phyloP scores from a whole-genome alignment of 2,797 vertebrate species.

The Calcarius lapponicus region DNA sequence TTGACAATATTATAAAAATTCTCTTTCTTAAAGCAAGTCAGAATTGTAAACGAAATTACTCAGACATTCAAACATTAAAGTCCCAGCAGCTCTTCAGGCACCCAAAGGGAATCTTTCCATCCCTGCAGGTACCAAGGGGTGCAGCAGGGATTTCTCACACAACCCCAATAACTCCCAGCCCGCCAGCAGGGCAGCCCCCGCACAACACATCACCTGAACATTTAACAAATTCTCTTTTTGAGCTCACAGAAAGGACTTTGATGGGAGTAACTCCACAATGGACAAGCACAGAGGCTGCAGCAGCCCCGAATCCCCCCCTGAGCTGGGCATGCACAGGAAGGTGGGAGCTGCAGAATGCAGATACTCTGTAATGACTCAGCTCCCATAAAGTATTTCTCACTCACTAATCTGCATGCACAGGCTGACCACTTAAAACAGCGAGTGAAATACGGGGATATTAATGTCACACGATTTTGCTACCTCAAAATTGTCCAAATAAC shows the following conservation, averaged over 20 bases:
- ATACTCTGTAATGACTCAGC: background rate
- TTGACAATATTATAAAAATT: background rate
- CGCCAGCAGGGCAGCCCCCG: rapidly evolving
- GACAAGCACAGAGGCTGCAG: background rate
- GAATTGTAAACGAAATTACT: background rate
- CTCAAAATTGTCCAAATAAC: background rate
- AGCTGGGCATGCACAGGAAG: background rate
- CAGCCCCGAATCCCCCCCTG: background rate
- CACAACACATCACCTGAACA: background rate
- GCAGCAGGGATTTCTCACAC: background rate
- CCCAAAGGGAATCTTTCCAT: background rate
- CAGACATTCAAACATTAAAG: background rate
- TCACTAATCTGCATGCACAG: background rate
- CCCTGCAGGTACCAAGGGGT: background rate
- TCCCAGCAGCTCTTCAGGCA: background rate
- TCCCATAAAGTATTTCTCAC: background rate
- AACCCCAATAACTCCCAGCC: background rate
- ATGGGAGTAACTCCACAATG: rapidly evolving
- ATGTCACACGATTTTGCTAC: background rate
- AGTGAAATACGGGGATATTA: background rate
- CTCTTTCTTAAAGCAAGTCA: background rate
- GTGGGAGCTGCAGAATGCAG: background rate
- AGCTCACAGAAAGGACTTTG: background rate
- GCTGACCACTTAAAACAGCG: background rate
- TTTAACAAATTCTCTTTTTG: background rate